A percentile compares a stretch with the other conserved stretches of the same genome.
phyloP scores from a whole-genome alignment of 2,113 vertebrate species.

The Tetrax tetrax region DNA sequence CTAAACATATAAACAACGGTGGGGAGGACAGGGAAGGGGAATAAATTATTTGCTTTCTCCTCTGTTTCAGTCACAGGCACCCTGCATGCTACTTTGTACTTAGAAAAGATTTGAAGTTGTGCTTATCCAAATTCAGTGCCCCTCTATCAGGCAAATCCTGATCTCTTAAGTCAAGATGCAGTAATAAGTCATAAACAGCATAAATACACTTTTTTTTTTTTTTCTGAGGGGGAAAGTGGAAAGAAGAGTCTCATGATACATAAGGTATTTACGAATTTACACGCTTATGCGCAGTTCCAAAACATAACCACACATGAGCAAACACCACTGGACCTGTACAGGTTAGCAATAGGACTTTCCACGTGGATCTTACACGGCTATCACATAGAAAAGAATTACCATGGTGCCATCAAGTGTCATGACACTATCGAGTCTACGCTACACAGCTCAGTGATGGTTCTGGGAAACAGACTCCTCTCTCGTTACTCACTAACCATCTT shows the following conservation, averaged over 20 bases:
- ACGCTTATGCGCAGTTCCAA: neutral
- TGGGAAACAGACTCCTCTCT: neutral
- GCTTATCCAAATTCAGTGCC: neutral
- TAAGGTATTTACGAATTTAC: neutral
- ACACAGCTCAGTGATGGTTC: neutral
- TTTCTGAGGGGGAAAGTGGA: neutral
- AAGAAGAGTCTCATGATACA: neutral
- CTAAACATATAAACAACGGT: neutral
- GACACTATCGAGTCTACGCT: neutral
- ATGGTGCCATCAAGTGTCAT: neutral
- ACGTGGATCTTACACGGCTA: neutral
- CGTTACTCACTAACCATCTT: neutral
- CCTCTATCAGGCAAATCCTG: neutral
- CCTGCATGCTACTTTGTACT: neutral
- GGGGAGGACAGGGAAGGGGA: neutral
- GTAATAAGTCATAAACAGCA: neutral
- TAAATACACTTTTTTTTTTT: neutral
- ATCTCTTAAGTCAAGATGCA: slow-evolving; percentile 4
- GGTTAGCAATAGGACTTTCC: neutral
- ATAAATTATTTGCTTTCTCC: neutral
- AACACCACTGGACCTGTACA: neutral
- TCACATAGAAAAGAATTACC: neutral
- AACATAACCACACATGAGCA: neutral
- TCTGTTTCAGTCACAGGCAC: neutral
- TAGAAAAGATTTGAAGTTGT: neutral